phyloP scores from a whole-genome alignment of 2,888 invertebrate species.

The Caenorhabditis plicata region DNA sequence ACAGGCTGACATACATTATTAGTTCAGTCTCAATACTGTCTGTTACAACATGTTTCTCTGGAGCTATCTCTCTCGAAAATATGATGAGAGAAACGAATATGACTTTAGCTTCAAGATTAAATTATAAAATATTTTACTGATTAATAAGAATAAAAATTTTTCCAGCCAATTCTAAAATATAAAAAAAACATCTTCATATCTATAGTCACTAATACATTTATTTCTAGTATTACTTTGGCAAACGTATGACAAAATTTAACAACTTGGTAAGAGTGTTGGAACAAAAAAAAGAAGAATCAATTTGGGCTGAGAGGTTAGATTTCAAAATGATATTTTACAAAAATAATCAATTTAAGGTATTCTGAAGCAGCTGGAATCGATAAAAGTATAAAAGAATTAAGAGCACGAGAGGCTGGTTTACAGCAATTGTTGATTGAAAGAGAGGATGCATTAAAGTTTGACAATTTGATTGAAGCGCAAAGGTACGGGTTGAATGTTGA shows the following conservation, averaged over 20 bases:
- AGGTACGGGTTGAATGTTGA: no score
- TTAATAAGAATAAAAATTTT: no score
- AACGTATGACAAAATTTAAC: slow-evolving; percentile 36
- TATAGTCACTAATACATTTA: no score
- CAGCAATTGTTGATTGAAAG: slow-evolving; percentile 34
- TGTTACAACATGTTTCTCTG: no score
- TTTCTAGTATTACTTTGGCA: slow-evolving; percentile 26
- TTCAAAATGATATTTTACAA: background rate
- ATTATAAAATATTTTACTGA: no score
- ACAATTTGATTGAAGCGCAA: slow-evolving; percentile 32
- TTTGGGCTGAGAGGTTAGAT: slow-evolving; percentile 35
- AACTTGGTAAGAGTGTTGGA: slow-evolving; percentile 29
- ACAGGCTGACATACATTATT: no score
- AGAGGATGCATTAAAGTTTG: slow-evolving; percentile 26
- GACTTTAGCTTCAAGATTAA: no score
- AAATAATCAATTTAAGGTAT: slow-evolving; percentile 16
- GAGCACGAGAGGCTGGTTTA: slow-evolving; percentile 24
- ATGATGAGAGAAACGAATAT: no score
- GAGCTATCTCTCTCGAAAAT: no score
- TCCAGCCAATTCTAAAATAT: no score
- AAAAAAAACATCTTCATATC: no score
- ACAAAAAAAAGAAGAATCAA: slow-evolving; percentile 26
- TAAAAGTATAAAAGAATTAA: slow-evolving; percentile 19
- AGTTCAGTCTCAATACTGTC: no score
- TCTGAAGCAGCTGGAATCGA: slow-evolving; percentile 31